These are phyloP conservation scores for Drosophila dunni DNA, from an alignment of 1,140 invertebrate species.

Conservation along the genomic window DNA sequence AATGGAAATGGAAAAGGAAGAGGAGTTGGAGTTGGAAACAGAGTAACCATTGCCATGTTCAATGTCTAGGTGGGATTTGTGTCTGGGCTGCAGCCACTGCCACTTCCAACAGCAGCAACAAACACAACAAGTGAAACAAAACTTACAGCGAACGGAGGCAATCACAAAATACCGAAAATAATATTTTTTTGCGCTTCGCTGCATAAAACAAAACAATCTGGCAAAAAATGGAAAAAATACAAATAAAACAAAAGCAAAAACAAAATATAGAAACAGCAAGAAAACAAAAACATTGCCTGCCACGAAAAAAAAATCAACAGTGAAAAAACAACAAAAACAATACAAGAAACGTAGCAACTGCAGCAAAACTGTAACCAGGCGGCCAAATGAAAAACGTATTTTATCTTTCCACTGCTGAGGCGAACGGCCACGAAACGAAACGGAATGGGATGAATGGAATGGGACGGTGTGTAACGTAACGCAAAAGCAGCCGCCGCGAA, in stretches of 20 bases:
- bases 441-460: slow-evolving; percentile 6
- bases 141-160: slow-evolving; percentile 66
- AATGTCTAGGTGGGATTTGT: slow-evolving; percentile 71
- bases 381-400: slow-evolving; percentile 79
- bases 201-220: slow-evolving; percentile 67
- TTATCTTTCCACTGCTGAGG: slow-evolving; percentile 75
- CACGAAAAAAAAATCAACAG: slow-evolving; percentile 71
- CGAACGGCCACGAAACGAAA: slow-evolving; percentile 41
- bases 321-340: slow-evolving; percentile 43
- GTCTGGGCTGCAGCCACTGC: slow-evolving; percentile 42
- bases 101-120: slow-evolving; percentile 20
- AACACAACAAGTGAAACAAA: slow-evolving; percentile 31
- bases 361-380: slow-evolving; percentile 63
- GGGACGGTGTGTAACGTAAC: slow-evolving; percentile 38
- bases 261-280: slow-evolving; percentile 29
- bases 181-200: slow-evolving; percentile 75
- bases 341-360: slow-evolving; percentile 55
- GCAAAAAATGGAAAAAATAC: slow-evolving; percentile 40
- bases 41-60: slow-evolving; percentile 55
- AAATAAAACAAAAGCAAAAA: slow-evolving; percentile 12
- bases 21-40: slow-evolving; percentile 25
- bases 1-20: slow-evolving; percentile 2
- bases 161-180: slow-evolving; percentile 80
- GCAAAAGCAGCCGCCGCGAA: slow-evolving; percentile 58
- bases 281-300: slow-evolving; percentile 44